A percentile compares a stretch with the other conserved stretches of the same genome.
These are phyloP conservation scores for Cephus pulcher DNA, from an alignment of 2,888 invertebrate species.

Conservation along the genomic window DNA sequence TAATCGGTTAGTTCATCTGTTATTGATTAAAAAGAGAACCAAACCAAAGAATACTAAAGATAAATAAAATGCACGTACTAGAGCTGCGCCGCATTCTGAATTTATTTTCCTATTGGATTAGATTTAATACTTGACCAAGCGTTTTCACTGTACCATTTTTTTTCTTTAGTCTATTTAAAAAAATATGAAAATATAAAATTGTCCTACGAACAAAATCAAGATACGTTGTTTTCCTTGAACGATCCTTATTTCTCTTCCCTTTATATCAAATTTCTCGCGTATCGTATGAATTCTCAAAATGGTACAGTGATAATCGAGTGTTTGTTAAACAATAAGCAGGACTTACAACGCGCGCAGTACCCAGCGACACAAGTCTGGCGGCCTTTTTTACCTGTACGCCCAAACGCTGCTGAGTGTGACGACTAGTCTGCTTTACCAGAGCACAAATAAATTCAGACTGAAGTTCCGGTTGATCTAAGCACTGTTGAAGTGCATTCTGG, in stretches of 20 bases:
- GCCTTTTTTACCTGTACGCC: conserved; percentile 85
- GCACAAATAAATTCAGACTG: conserved; percentile 94
- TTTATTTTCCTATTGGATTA: conserved; percentile 10
- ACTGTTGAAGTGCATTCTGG: conserved; percentile 94
- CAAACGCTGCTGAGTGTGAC: conserved; percentile 81
- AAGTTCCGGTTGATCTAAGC: conserved; percentile 88
- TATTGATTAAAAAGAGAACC: conserved; percentile 1
- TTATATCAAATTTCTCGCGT: not conserved
- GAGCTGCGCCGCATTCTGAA: conserved; percentile 16
- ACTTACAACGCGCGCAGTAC: conserved; percentile 68
- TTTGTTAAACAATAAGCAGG: conserved; percentile 66
- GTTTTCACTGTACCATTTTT: conserved; percentile 59
- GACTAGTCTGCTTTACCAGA: conserved; percentile 91
- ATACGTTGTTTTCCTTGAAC: not conserved
- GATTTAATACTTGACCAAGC: conserved; percentile 63
- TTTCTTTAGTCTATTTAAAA: conserved; percentile 14
- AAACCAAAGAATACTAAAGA: conserved; percentile 6
- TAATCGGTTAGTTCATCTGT: conserved; percentile 29
- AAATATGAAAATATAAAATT: not conserved
- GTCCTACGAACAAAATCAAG: not conserved
- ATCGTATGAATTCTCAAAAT: conserved; percentile 3
- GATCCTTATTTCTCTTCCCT: not conserved
- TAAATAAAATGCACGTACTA: conserved; percentile 10
- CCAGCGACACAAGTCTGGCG: conserved; percentile 67
- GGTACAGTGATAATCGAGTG: conserved; percentile 28